Base-by-base conservation (phyloP, 2,888 invertebrate species). In the Drosophila buzzatii region DNA sequence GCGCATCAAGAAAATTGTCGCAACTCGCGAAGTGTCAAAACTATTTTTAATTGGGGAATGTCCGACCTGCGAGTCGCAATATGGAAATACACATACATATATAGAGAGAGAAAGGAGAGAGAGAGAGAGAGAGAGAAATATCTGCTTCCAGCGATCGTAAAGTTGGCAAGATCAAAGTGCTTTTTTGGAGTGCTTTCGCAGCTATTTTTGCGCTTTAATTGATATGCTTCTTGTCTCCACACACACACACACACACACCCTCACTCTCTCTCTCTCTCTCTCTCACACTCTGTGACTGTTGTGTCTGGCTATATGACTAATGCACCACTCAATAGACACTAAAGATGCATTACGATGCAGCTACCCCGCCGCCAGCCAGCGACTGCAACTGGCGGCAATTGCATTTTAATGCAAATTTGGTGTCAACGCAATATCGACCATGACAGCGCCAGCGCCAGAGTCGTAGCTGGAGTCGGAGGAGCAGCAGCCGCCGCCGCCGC, bases 341-440 rank as follows among this genome's bases (percentile, higher is more conserved):
- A 89, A 87, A 89, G 89, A 89, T 86, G 85, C 85, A 87, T 89
- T 89, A 89, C 87, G 86, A 82, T 73, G 44, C 56, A 20, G 61
- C 39, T 58, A 23, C 31, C 37, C 20, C 39, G 23, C 2, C 31
- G 1, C 52, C 52, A 6, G 37, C 14, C 35, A 23, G 64, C 61
- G 42, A 55, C 60, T 62, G 63, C 58, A 47, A 47, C 58, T 58
- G 58, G 58, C 67, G 73, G 70, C 77, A 87, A 89, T 87, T 85
- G 83, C 86, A 87, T 88, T 89, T 90, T 89, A 89, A 89, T 89
- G 89, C 89, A 89, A 84, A 90, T 89, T 90, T 89, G 82, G 90
- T 89, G 89, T 89, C 90, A 89, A 89, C 89, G 84, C 86, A 89
- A 84, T 88, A 89, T 89, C 90, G 90, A 90, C 89, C 89, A 90